Conservation (phyloP, 2,888 invertebrate genomes). For the Ennomos quercinarius region DNA sequence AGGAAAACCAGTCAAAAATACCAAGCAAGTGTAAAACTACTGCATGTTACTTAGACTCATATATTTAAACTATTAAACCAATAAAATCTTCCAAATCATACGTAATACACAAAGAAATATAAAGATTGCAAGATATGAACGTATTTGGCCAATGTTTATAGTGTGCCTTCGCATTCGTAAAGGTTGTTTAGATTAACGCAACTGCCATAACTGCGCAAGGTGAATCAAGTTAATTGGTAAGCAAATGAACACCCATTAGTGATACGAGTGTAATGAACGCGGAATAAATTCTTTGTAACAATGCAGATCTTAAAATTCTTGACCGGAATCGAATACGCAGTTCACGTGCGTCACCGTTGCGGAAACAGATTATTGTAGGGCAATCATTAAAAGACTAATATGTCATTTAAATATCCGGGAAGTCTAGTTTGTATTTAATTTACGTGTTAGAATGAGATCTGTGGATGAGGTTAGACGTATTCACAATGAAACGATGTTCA, state of each 20-base stretch:
- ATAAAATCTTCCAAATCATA: no score
- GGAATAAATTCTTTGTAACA: conserved; percentile 33
- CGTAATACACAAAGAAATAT: background rate
- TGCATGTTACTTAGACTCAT: no score
- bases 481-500: no score
- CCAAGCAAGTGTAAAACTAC: no score
- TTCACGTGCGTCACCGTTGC: conserved; percentile 11
- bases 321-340: conserved; percentile 14
- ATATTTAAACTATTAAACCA: no score
- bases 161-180: conserved; percentile 28
- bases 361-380: conserved; percentile 18
- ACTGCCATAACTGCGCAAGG: conserved; percentile 36
- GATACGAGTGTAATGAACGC: conserved; percentile 32
- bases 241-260: conserved; percentile 37
- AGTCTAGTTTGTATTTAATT: no score
- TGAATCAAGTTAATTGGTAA: conserved; percentile 39
- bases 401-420: conserved; percentile 2
- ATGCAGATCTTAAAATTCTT: conserved; percentile 27
- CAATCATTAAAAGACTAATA: conserved; percentile 11
- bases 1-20: conserved; percentile 10
- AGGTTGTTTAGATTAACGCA: conserved; percentile 40
- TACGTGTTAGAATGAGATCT: no score
- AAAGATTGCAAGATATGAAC: background rate
- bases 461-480: no score
- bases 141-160: conserved; percentile 22